These are phyloP conservation scores for Ciconia boyciana DNA, from an alignment of 2,113 vertebrate genomes.

Conservation along the genomic window DNA sequence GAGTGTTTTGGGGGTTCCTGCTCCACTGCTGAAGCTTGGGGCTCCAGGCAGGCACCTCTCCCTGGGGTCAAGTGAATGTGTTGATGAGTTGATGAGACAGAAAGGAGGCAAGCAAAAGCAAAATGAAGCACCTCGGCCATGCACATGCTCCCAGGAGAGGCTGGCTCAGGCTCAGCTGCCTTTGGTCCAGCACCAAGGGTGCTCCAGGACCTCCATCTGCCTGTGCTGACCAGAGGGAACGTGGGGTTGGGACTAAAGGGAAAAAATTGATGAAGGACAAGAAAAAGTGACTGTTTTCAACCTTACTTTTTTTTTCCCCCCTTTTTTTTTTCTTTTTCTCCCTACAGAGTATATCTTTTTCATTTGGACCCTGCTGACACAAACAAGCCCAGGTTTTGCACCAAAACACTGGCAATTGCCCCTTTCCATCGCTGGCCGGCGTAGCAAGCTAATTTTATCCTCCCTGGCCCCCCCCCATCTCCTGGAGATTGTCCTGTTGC, in stretches of 20 bases:
- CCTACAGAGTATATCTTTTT: not conserved
- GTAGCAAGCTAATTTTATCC: conserved; percentile 56
- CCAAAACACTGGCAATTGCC: not conserved
- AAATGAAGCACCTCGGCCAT: not conserved
- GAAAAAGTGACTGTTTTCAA: not conserved
- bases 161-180: not conserved
- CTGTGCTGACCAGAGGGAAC: not conserved
- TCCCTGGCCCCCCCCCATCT: not conserved
- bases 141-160: not conserved
- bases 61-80: not conserved
- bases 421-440: not conserved
- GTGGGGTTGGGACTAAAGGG: not conserved
- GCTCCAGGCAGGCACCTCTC: not conserved
- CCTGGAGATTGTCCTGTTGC: conserved; percentile 46
- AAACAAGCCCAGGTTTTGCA: not conserved
- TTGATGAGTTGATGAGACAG: not conserved
- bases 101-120: not conserved
- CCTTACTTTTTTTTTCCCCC: not conserved
- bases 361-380: not conserved
- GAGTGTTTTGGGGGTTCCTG: not conserved
- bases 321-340: not conserved
- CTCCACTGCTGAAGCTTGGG: rapidly evolving
- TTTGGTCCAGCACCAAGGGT: not conserved
- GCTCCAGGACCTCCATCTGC: not conserved
- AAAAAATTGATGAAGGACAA: not conserved